These are phyloP conservation scores for Drosophila dives DNA, from an alignment of 2,888 invertebrate genomes.

Conservation along the genomic window DNA sequence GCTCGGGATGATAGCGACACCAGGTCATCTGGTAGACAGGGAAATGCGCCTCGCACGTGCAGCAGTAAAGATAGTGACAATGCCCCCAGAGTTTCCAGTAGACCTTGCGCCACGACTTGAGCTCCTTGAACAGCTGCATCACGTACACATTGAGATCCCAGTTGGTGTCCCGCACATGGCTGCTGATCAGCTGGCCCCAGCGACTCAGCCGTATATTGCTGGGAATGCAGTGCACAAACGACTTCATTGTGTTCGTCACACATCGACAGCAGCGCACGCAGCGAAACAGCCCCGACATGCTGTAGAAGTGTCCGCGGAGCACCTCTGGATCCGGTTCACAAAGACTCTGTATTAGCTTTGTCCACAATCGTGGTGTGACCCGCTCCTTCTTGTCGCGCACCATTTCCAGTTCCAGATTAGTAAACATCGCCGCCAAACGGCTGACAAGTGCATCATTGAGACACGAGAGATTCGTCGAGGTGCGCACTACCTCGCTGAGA, in stretches of 20 bases:
- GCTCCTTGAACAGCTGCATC: conserved; percentile 89
- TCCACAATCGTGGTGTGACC: conserved; percentile 92
- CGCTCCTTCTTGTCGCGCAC: conserved; percentile 95
- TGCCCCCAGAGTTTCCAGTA: conserved; percentile 98
- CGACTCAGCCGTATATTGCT: conserved; percentile 90
- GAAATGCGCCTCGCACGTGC: conserved; percentile 91
- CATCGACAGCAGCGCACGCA: conserved; percentile 90
- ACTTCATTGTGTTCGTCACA: conserved; percentile 89
- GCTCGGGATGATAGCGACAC: conserved; percentile 93
- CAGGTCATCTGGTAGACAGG: conserved; percentile 92
- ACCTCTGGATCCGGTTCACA: conserved; percentile 91
- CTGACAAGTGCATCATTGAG: conserved; percentile 91
- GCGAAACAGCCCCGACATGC: conserved; percentile 91
- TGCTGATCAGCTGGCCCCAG: conserved; percentile 90
- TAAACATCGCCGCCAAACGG: conserved; percentile 93
- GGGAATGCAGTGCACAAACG: conserved; percentile 90
- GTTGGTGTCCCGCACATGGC: conserved; percentile 89
- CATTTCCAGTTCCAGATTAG: conserved; percentile 93
- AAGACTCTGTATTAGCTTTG: conserved; percentile 92
- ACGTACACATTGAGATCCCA: conserved; percentile 95
- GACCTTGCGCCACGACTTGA: conserved; percentile 95
- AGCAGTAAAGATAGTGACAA: conserved; percentile 94
- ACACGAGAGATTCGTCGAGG: conserved; percentile 94
- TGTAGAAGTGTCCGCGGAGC: conserved; percentile 92
- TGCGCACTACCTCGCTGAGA: conserved; percentile 94